phyloP scores from a whole-genome alignment of 2,888 invertebrate genomes.

The Diaprepes abbreviatus region DNA sequence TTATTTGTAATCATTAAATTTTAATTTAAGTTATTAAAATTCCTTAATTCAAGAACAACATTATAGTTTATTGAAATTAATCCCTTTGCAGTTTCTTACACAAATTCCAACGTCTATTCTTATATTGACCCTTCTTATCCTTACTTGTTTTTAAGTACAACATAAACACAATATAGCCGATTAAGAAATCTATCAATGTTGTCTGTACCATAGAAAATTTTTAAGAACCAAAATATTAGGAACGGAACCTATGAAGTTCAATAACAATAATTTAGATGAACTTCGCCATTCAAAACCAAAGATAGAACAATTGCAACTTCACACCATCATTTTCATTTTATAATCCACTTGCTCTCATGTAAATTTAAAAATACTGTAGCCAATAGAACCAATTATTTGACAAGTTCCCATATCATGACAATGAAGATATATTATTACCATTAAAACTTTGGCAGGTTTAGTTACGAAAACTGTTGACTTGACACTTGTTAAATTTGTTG shows the following conservation, averaged over 20 bases:
- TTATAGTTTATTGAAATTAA: constrained; percentile 30
- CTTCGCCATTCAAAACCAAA: constrained; percentile 4
- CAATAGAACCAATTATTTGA: no score
- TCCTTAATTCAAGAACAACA: constrained; percentile 26
- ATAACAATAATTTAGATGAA: neutral
- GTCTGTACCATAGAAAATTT: constrained; percentile 1
- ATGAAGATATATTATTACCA: no score
- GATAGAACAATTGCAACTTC: constrained; percentile 14
- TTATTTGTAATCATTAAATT: constrained; percentile 43
- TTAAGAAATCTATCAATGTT: constrained; percentile 35
- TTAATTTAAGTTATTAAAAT: no score
- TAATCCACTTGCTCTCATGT: no score
- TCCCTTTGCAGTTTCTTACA: constrained; percentile 13
- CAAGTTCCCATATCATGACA: no score
- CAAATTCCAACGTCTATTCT: constrained; percentile 5
- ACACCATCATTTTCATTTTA: no score
- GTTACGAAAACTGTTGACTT: no score
- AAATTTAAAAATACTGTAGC: no score
- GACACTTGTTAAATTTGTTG: no score
- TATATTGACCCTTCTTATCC: constrained; percentile 31
- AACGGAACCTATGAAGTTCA: neutral
- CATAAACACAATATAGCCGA: constrained; percentile 28
- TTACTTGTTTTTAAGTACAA: constrained; percentile 40
- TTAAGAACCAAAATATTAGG: no score
- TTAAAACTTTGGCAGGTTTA: no score